A percentile compares a stretch with the other conserved stretches of the same genome.
phyloP scores from a whole-genome alignment of 2,888 invertebrate species.

The Perithous albicinctus region DNA sequence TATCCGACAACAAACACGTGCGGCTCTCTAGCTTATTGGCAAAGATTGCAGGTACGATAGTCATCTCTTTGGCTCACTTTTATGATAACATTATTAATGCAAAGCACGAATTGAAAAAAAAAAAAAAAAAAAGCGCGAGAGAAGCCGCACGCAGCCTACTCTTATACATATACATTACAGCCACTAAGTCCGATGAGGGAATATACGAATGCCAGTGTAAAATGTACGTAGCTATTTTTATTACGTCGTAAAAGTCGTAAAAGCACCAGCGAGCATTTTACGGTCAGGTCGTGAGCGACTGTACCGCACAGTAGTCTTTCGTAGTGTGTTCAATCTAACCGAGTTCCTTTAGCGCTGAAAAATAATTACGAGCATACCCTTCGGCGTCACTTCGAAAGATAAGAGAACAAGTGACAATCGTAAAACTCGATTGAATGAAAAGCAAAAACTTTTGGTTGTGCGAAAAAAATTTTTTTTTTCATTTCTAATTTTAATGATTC shows the following conservation, averaged over 20 bases:
- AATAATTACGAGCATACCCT: constrained; percentile 39
- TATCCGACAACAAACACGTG: not conserved
- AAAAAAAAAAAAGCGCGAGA: too few species aligned
- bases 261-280: constrained; percentile 56
- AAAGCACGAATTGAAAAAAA: constrained; percentile 40
- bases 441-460: too few species aligned
- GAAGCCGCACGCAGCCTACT: not conserved
- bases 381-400: constrained; percentile 1
- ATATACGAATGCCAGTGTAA: constrained; percentile 51
- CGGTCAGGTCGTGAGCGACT: constrained; percentile 44
- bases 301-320: constrained; percentile 15
- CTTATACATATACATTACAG: constrained; percentile 18
- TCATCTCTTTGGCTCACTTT: not conserved
- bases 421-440: not conserved
- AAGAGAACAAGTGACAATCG: constrained; percentile 9
- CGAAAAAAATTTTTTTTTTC: not conserved
- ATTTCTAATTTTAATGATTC: not conserved
- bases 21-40: not conserved
- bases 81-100: constrained; percentile 30
- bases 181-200: constrained; percentile 37
- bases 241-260: constrained; percentile 59
- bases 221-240: constrained; percentile 62
- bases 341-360: constrained; percentile 14
- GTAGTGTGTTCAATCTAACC: not conserved
- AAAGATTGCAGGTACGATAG: not conserved